Evolutionary conservation across 2,797 vertebrate genomes (phyloP), one percentile per base, ranked within the genome.

Genomic region (Enteromius argenteus): DNA sequence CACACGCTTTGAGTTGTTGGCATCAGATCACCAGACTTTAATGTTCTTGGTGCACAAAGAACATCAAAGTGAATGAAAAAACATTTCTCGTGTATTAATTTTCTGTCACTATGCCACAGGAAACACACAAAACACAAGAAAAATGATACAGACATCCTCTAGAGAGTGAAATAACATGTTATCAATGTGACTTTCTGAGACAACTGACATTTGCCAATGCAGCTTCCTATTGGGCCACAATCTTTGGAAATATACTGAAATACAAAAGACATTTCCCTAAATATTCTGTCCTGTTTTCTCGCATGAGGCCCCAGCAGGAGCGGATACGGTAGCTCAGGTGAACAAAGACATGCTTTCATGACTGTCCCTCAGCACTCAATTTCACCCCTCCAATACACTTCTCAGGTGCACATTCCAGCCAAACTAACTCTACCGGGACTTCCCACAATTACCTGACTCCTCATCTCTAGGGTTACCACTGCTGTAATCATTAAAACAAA

Each of bases 351-450:
- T 17, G 60, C 42, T 82, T 37, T 66, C 35, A 75, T 66, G 56
- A 67, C 81, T 15, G n/a, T 75, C 81, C 58, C n/a, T 53, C 71
- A 75, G 49, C 56, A 51, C 80, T 82, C 21, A 66, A 32, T 58
- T 49, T 73, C 56, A 75, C 30, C 71, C 44, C 32, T 75, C 21
- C 27, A 46, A 37, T 51, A 66, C 42, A 32, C 42, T 13, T 74
- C 69, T 74, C 42, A 23, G 58, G 21, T 71, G 37, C 68, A 83
- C 81, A 83, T 83, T 83, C 71, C 71, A 75, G 30, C 32, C 60
- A 74, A 23, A 76, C 56, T 72, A 69, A 81, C 32, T 53, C 62
- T 80, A 30, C 21, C 14, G 44, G 17, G 42, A 21, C 44, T 39
- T 74, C 30, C 56, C 42, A 64, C 42, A 74, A 15, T 53, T 64